Evolutionary conservation across 2,113 vertebrate species (phyloP).

Genomic region (Nymphicus hollandicus): DNA sequence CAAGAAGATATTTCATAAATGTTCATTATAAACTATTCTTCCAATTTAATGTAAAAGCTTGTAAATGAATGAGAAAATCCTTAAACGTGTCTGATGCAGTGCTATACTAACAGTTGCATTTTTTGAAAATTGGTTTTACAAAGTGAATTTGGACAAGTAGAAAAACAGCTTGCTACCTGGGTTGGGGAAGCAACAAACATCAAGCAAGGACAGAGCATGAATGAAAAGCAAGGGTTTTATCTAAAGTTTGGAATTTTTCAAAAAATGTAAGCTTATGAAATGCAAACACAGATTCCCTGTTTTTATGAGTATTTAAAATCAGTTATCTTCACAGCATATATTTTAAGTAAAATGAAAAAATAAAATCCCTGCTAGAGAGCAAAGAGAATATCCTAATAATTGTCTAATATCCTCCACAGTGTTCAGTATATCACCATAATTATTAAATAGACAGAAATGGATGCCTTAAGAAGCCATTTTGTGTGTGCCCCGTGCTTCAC

Average conservation of each 20-base stretch:
- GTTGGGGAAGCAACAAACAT: neutral
- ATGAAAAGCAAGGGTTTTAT: neutral
- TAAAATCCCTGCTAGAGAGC: constrained; percentile 8
- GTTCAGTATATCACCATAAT: constrained; percentile 1
- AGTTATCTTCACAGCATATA: neutral
- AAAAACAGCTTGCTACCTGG: neutral
- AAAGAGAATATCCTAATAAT: constrained; percentile 23
- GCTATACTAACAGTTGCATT: fast-evolving
- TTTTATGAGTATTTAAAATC: neutral
- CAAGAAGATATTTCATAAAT: neutral
- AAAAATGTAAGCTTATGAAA: neutral
- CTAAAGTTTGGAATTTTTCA: neutral
- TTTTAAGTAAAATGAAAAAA: neutral
- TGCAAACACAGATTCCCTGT: neutral
- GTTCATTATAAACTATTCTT: neutral
- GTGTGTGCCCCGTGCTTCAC: neutral
- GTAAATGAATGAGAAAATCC: neutral
- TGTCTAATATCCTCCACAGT: neutral
- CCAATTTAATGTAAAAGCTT: neutral
- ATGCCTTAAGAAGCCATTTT: neutral
- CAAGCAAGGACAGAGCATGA: neutral
- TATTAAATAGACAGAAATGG: constrained; percentile 22
- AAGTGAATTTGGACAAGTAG: neutral
- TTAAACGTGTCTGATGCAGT: fast-evolving
- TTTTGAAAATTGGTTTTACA: neutral